Conservation (phyloP, 2,888 invertebrate genomes). For the Drosophila borborema region DNA sequence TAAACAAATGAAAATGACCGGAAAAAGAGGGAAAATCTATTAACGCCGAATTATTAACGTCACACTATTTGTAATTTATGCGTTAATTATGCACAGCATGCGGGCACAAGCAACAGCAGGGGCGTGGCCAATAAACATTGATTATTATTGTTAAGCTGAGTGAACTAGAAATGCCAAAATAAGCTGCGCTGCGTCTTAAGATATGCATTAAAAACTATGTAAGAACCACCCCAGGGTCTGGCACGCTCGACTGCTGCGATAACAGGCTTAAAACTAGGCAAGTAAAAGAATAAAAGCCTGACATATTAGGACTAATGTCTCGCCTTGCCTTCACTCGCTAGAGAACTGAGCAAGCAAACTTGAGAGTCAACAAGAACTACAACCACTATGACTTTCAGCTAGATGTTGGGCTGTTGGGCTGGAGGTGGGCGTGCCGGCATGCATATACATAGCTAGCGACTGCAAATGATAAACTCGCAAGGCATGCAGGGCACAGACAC, state of each 20-base stretch:
- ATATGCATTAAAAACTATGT: constrained; percentile 53
- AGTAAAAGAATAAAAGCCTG: constrained; percentile 63
- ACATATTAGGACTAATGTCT: constrained; percentile 77
- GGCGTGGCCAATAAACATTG: constrained; percentile 55
- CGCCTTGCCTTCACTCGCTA: constrained; percentile 53
- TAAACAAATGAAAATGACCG: constrained; percentile 67
- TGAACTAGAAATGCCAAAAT: constrained; percentile 37
- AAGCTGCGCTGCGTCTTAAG: constrained; percentile 31
- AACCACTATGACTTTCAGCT: constrained; percentile 30
- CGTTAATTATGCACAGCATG: constrained; percentile 71
- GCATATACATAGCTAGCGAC: constrained; percentile 66
- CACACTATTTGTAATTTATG: constrained; percentile 79
- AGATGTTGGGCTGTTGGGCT: not conserved
- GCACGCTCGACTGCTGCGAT: constrained; percentile 40
- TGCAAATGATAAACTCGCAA: constrained; percentile 79
- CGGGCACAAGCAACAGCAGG: not conserved
- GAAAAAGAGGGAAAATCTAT: constrained; percentile 68
- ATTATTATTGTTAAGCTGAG: constrained; percentile 57
- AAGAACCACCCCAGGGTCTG: not conserved
- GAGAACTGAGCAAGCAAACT: constrained; percentile 78
- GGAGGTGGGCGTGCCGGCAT: constrained; percentile 37
- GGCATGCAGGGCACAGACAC: constrained; percentile 16
- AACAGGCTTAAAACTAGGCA: constrained; percentile 60
- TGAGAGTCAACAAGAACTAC: constrained; percentile 54
- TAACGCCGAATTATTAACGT: constrained; percentile 81